A percentile compares a stretch with the other conserved stretches of the same genome.
These are phyloP conservation scores for Anas flavirostris DNA, from an alignment of 2,797 vertebrate species.

Conservation along the genomic window DNA sequence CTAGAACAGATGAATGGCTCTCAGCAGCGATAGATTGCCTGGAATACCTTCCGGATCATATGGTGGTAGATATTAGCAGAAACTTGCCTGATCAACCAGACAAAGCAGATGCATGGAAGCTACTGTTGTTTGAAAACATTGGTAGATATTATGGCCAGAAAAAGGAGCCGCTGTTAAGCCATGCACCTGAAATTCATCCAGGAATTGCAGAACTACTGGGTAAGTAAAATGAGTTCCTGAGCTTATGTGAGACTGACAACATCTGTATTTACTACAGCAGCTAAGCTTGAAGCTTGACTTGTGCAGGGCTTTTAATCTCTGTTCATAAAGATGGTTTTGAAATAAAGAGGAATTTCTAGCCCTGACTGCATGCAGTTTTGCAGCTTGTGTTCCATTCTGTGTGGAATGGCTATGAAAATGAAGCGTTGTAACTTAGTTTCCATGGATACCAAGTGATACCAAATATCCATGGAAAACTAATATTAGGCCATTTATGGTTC, in stretches of 20 bases:
- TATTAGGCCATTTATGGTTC: too few species aligned
- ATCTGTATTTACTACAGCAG: not conserved
- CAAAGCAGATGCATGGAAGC: conserved; percentile 85
- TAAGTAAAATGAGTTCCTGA: conserved; percentile 72
- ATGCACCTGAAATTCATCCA: conserved; percentile 91
- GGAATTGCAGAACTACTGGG: conserved; percentile 94
- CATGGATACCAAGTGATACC: not conserved
- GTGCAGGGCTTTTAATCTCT: not conserved
- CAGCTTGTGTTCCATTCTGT: not conserved
- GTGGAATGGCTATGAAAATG: not conserved
- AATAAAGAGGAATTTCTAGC: not conserved
- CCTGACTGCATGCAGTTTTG: not conserved
- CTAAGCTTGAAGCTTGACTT: not conserved
- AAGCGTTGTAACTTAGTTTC: not conserved
- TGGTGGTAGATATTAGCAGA: conserved; percentile 93
- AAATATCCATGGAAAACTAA: not conserved
- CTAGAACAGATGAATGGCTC: conserved; percentile 94
- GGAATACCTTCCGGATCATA: conserved; percentile 91
- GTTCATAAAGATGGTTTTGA: not conserved
- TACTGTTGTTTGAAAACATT: conserved; percentile 87
- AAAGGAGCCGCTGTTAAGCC: conserved; percentile 88
- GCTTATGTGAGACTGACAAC: not conserved
- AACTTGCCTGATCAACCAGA: conserved; percentile 85
- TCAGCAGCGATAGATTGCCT: conserved; percentile 92
- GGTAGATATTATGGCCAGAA: conserved; percentile 87